These are phyloP conservation scores for Lemur catta DNA, from an alignment of 2,797 vertebrate species.

Conservation along the genomic window DNA sequence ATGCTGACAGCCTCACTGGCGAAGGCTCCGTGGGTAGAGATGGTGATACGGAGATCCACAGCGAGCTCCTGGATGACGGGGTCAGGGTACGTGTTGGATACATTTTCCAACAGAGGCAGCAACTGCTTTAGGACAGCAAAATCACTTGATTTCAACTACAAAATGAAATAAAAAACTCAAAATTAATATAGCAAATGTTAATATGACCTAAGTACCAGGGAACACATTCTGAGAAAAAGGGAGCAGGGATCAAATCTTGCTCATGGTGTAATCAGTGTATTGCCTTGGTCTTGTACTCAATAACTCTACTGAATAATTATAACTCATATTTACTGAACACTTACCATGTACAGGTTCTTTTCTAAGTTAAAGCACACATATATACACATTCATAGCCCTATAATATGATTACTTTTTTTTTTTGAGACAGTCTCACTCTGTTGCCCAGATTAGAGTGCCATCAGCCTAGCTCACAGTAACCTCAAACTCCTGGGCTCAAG, in stretches of 20 bases:
- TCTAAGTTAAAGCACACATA: constrained; percentile 8
- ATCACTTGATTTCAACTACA: constrained; percentile 88
- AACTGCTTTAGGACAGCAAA: constrained; percentile 87
- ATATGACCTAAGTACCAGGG: neutral
- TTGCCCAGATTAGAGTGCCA: too few relatives aligned
- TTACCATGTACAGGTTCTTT: neutral
- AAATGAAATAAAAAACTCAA: constrained; percentile 3
- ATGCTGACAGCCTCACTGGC: constrained; percentile 69
- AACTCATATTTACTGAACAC: constrained; percentile 26
- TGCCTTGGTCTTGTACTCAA: neutral
- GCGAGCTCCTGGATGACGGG: constrained; percentile 91
- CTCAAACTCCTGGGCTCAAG: neutral
- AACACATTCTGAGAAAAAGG: neutral
- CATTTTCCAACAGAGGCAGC: constrained; percentile 86
- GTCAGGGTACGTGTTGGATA: constrained; percentile 89
- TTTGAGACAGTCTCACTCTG: neutral
- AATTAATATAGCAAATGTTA: neutral
- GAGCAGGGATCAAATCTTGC: neutral
- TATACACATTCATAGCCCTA: neutral
- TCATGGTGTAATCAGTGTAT: neutral
- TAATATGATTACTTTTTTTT: neutral
- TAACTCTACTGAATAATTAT: neutral
- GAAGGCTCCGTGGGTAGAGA: constrained; percentile 91
- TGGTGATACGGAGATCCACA: constrained; percentile 87
- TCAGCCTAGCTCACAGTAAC: neutral